These are phyloP conservation scores for Magallana nippona DNA, from an alignment of 2,888 invertebrate species.

Conservation along the genomic window DNA sequence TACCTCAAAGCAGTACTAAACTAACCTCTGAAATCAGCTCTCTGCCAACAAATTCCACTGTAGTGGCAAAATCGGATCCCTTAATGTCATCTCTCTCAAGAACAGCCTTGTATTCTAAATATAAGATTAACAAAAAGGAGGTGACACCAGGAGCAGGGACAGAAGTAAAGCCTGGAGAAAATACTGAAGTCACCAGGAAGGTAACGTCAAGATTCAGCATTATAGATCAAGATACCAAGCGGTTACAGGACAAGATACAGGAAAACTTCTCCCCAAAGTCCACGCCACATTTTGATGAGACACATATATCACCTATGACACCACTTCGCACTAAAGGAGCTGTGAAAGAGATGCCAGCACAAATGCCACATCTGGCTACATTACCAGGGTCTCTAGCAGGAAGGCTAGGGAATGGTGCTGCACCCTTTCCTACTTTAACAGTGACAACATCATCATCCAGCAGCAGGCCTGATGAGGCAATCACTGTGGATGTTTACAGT, in stretches of 20 bases:
- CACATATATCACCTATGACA: constrained; percentile 46
- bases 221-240: constrained; percentile 96
- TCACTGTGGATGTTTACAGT: constrained; percentile 22
- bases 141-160: constrained; percentile 57
- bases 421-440: constrained; percentile 63
- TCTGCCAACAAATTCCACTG: constrained; percentile 54
- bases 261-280: constrained; percentile 87
- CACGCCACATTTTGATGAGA: constrained; percentile 51
- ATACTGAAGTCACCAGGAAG: constrained; percentile 95
- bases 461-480: constrained; percentile 43
- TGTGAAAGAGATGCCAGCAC: constrained; percentile 60
- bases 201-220: constrained; percentile 93
- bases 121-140: constrained; percentile 76
- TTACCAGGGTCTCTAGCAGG: constrained; percentile 63
- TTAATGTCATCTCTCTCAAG: constrained; percentile 56
- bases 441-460: constrained; percentile 55
- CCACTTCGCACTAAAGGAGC: constrained; percentile 63
- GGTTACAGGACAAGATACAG: constrained; percentile 87
- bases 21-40: constrained; percentile 52
- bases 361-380: constrained; percentile 59
- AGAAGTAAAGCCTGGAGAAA: constrained; percentile 85
- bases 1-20: constrained; percentile 58
- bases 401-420: constrained; percentile 59
- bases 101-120: constrained; percentile 73
- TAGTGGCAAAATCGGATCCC: constrained; percentile 51